Evolutionary conservation across 35 echinoderm and acorn worm genomes (phyloP).

Genomic region (Eucidaris tribuloides): DNA sequence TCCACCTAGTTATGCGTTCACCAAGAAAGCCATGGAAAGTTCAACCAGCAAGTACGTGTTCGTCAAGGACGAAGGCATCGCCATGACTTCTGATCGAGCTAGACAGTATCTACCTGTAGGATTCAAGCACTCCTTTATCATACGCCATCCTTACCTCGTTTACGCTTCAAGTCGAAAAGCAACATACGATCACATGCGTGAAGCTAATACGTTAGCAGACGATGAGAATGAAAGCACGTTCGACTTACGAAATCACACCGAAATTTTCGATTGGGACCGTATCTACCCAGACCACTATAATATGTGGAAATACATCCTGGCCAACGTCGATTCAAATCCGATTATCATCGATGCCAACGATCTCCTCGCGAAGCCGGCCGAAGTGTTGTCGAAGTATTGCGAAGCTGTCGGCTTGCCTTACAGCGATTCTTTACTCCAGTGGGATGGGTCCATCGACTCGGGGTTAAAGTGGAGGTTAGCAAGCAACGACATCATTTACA

Average conservation of each 20-base stretch:
- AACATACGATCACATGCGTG: neutral
- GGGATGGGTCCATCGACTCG: neutral
- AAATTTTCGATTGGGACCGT: neutral
- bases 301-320: conserved; percentile 40
- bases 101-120: neutral
- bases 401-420: conserved; percentile 20
- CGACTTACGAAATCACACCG: neutral
- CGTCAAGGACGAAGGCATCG: neutral
- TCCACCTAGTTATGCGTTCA: no score
- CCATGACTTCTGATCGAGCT: neutral
- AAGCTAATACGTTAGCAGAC: neutral
- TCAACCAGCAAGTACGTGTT: neutral
- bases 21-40: no score
- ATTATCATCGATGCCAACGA: conserved; percentile 43
- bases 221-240: neutral
- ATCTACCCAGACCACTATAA: neutral
- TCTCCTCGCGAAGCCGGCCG: conserved; percentile 1
- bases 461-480: neutral
- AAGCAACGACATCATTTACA: neutral
- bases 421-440: conserved; percentile 18
- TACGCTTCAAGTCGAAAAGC: neutral
- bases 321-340: conserved; percentile 40
- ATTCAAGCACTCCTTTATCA: conserved; percentile 3
- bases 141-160: neutral
- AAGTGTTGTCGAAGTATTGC: conserved; percentile 34